Evolutionary conservation across 1,140 invertebrate species (phyloP).

Genomic region (Cherax quadricarinatus): DNA sequence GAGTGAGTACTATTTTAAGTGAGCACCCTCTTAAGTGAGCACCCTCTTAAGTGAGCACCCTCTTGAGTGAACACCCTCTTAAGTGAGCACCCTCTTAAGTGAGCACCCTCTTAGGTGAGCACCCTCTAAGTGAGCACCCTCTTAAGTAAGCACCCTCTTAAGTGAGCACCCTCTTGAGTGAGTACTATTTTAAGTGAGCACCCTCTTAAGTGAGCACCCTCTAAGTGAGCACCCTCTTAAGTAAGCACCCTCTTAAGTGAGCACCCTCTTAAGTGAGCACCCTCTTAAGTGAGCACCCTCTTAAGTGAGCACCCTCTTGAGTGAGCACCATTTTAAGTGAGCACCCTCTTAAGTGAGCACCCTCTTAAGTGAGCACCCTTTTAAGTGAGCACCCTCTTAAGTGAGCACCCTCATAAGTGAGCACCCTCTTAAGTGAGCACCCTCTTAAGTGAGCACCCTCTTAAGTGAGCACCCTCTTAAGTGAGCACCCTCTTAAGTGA

Average conservation of each 20-base stretch:
- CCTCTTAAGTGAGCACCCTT: neutral
- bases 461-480: neutral
- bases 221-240: too few relatives aligned
- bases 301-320: neutral
- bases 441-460: neutral
- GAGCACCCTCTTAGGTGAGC: too few relatives aligned
- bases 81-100: neutral
- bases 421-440: neutral
- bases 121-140: too few relatives aligned
- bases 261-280: neutral
- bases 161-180: neutral
- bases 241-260: neutral
- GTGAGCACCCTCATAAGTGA: too few relatives aligned
- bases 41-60: neutral
- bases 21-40: neutral
- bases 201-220: neutral
- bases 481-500: neutral
- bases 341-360: neutral
- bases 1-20: too few relatives aligned
- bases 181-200: neutral
- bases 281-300: neutral
- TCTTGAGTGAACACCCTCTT: too few relatives aligned
- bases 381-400: too few relatives aligned
- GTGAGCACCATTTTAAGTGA: too few relatives aligned
- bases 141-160: neutral